Evolutionary conservation across 2,113 vertebrate species (phyloP), one percentile per base, ranked within the genome.

Genomic region (human): DNA sequence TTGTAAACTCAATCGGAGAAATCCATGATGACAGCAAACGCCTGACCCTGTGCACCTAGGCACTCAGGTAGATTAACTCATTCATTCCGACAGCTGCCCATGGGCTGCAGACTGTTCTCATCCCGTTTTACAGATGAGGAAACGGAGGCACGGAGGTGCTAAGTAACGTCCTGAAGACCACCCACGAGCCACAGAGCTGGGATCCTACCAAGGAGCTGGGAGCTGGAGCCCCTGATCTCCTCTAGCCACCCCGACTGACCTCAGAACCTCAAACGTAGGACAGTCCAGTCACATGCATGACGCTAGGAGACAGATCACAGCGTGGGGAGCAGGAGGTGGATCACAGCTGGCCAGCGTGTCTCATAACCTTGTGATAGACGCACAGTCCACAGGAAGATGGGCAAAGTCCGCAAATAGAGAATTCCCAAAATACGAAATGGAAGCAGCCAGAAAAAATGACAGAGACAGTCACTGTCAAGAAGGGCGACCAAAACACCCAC

Each of bases 401-500:
- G 66, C 32, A 7, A n/a, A 38, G 66, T n/a, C 6, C 0, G 3
- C 2, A 16, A 22, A 17, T 0, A 2, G 43, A 16, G 1, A 38
- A 27, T 38, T 64, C 52, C 87, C n/a, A 7, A 22, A 78, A 9
- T 23, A 5, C 8, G 11, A 10, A 23, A 38, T 16, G 0, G 22
- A 23, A 14, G 30, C 0, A 0, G 50, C 9, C 18, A 5, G 13
- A 61, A 32, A 43, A 13, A 0, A 27, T 6, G 4, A 18, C 5
- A 0, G 4, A 35, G 14, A 25, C 18, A 13, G 3, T 13, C 23
- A 0, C 38, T 1, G 4, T 18, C 14, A 3, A 50, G 59, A 4
- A 3, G 6, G 0, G 45, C 0, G 5, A 32, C 38, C 0, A 0
- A 25, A 20, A 25, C 1, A 1, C 13, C 13, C 5, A 1, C 25